Conservation (phyloP, 1,140 invertebrate species). For the Ectropis grisescens region DNA sequence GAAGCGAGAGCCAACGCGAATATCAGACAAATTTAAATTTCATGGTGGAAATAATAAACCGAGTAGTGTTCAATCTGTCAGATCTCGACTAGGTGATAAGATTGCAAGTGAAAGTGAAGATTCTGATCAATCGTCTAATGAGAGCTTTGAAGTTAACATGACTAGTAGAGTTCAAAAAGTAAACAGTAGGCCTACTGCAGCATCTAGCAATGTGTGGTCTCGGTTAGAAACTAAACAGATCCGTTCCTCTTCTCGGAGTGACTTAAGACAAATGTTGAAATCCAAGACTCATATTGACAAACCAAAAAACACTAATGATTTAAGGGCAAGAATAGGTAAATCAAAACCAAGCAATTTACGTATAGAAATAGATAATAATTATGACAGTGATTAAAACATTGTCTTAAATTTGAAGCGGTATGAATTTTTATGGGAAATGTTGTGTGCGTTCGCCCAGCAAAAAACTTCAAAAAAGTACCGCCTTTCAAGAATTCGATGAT, state of each 20-base stretch:
- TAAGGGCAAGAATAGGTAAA: slow-evolving; percentile 50
- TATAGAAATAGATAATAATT: slow-evolving; percentile 66
- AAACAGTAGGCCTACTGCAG: slow-evolving; percentile 19
- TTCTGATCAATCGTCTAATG: slow-evolving; percentile 36
- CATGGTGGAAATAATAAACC: too few species aligned
- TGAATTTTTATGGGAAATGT: too few species aligned
- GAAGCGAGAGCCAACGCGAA: slow-evolving; percentile 24
- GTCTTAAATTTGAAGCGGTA: too few species aligned
- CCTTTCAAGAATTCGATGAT: too few species aligned
- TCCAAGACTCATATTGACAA: slow-evolving; percentile 30
- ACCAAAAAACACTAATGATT: slow-evolving; percentile 33
- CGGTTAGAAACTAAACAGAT: slow-evolving; percentile 58
- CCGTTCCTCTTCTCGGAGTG: slow-evolving; percentile 21
- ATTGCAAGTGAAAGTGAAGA: slow-evolving; percentile 15
- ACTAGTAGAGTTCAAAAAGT: slow-evolving; percentile 58
- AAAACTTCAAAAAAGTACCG: too few species aligned
- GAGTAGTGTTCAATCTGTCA: slow-evolving; percentile 25
- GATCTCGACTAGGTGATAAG: slow-evolving; percentile 43
- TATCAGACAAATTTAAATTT: slow-evolving; percentile 49
- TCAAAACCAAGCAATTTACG: slow-evolving; percentile 55
- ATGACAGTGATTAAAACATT: slow-evolving; percentile 11
- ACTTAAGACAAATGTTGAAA: slow-evolving; percentile 50
- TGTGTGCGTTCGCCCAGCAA: too few species aligned
- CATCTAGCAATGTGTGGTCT: slow-evolving; percentile 68
- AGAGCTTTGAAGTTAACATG: slow-evolving; percentile 32